phyloP scores from a whole-genome alignment of 2,888 invertebrate genomes.

The Baccha elongata region DNA sequence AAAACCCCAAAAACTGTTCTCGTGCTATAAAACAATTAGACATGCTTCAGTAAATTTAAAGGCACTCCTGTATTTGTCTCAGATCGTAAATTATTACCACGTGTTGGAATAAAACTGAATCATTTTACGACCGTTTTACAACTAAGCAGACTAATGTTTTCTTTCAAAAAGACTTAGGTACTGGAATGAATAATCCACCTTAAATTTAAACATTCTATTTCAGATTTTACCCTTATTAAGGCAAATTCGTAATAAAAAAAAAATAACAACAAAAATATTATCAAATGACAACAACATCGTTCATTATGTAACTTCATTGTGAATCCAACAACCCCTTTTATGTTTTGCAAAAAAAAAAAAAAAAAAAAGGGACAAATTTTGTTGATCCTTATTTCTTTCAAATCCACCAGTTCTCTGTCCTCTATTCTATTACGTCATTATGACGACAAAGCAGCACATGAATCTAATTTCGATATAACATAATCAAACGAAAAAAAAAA shows the following conservation, averaged over 20 bases:
- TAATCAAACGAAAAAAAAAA: slow-evolving; percentile 4
- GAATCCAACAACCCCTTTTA: slow-evolving; percentile 30
- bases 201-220: slow-evolving; percentile 33
- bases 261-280: slow-evolving; percentile 3
- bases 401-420: slow-evolving; percentile 17
- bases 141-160: not conserved
- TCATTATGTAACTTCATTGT: slow-evolving; percentile 42
- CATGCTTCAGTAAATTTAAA: slow-evolving; percentile 1
- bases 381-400: not conserved
- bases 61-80: slow-evolving; percentile 17
- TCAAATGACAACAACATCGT: slow-evolving; percentile 56
- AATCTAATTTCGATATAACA: slow-evolving; percentile 50
- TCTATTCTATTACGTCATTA: slow-evolving; percentile 48
- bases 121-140: slow-evolving; percentile 2
- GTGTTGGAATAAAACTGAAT: slow-evolving; percentile 14
- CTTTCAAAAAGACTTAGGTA: not conserved
- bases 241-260: slow-evolving; percentile 13
- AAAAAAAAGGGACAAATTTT: slow-evolving; percentile 4
- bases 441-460: slow-evolving; percentile 55
- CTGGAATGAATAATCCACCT: slow-evolving; percentile 43
- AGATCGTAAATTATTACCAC: slow-evolving; percentile 30
- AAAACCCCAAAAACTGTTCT: not conserved
- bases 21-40: slow-evolving; percentile 26
- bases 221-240: slow-evolving; percentile 49
- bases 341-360: slow-evolving; percentile 4